Base-by-base conservation (phyloP, 2,113 vertebrate genomes). In the Kryptolebias marmoratus region DNA sequence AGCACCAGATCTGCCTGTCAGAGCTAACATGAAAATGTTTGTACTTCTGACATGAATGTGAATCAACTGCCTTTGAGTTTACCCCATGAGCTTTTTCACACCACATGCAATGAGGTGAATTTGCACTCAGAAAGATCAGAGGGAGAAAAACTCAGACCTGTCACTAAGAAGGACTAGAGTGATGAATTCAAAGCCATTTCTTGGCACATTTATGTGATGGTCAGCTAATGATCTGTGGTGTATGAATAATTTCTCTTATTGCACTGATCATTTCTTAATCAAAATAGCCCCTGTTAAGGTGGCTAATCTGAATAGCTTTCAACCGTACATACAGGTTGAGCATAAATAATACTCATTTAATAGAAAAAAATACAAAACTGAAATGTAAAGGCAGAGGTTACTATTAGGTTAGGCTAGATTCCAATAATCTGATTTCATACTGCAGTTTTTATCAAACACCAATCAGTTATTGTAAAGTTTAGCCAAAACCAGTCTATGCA, bases 261-360 rank as follows among this genome's bases (percentile, higher is more conserved):
- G 76, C 84, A 88, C 72, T 88, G 83, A 92, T 91, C 83, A 85
- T 82, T 88, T 84, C 44, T 76, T 89, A 89, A 90, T 90, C 84
- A 90, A 80, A 90, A 69, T 52, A 31, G 30, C 58, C 48, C 36
- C 61, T 52, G 53, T 75, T 58, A 78, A 77, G 70, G 62, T 47
- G 10, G 11, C n/a, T 1, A 11, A 14, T 52, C 16, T 79, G 56
- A 62, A 73, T 66, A 61, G 42, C 57, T 82, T 84, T 77, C 57
- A 68, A 36, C 52, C 3, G 3, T 55, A 69, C 39, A 56, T 64
- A 65, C 22, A 80, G 55, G 64, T 75, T 28, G 30, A 42, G 18
- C 56, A 57, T 77, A 68, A 79, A 65, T 48, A 47, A 85, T 56
- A 48, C 30, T 56, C 13, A 56, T 59, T n/a, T 50, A 7, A 56